Evolutionary conservation across 2,797 vertebrate genomes (phyloP).

Genomic region (Pachyuromys duprasi): DNA sequence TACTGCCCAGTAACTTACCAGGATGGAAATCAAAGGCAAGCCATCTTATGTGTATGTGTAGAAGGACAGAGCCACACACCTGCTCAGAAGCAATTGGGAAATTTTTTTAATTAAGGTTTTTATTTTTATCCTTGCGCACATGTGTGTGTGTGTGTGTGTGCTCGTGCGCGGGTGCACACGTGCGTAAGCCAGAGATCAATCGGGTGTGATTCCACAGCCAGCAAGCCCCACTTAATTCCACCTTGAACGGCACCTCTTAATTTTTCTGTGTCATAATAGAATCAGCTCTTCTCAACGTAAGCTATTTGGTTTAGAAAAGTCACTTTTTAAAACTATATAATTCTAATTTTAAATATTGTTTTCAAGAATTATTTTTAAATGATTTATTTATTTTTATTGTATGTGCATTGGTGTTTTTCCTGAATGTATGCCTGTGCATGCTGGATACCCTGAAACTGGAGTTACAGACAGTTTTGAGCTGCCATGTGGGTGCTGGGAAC

Average conservation of each 20-base stretch:
- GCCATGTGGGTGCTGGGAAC: too few relatives aligned
- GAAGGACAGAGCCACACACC: neutral
- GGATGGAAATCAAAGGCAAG: constrained; percentile 94
- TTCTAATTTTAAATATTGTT: neutral
- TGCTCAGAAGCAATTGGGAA: neutral
- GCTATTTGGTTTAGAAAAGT: neutral
- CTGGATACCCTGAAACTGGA: too few relatives aligned
- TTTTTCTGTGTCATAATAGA: neutral
- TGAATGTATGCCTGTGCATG: too few relatives aligned
- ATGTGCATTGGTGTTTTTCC: too few relatives aligned
- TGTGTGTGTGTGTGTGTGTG: neutral
- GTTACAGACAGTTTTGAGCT: too few relatives aligned
- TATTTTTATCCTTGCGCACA: neutral
- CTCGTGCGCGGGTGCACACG: neutral
- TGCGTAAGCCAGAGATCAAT: neutral
- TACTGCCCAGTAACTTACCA: constrained; percentile 96
- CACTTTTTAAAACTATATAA: neutral
- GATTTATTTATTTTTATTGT: too few relatives aligned
- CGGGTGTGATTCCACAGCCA: neutral
- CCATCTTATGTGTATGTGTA: neutral
- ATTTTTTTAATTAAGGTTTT: neutral
- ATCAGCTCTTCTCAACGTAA: neutral
- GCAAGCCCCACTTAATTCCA: neutral
- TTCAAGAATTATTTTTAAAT: too few relatives aligned
- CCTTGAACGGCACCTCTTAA: neutral